Evolutionary conservation across 1,140 invertebrate species (phyloP), one percentile per base, ranked within the genome.

Genomic region (Zaprionus africanus): DNA sequence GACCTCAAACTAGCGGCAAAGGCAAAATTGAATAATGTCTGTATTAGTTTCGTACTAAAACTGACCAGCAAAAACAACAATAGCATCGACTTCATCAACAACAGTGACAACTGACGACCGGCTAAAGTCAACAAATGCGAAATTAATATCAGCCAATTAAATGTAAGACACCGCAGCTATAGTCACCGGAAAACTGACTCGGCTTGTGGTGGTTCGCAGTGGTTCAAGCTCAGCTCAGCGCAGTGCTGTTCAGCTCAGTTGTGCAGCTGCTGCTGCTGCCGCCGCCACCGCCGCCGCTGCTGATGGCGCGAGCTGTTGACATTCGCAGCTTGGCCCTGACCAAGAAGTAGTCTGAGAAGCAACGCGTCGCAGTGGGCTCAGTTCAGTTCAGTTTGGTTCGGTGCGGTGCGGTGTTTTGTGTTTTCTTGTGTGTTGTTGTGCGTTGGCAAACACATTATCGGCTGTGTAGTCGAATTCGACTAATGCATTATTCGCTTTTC

Each of bases 281-380:
- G 36, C 36, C 36, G 4, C 36, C 36, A 15, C 36, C 36, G 12
- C 41, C 38, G 38, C 38, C n/a, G 41, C n/a, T 62, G 24, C 38
- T 64, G 19, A 22, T 59, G 68, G 15, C 38, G 31, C 67, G 31
- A 34, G 78, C 78, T 79, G 85, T 85, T 90, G 85, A 90, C 85
- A 90, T 90, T 90, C 85, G 85, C 81, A 63, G 68, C 81, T 85
- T 77, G 85, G 73, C 85, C 85, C 68, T 90, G 85, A 90, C 85
- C 85, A 90, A 90, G 85, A 90, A 90, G 85, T 77, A 77, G 81
- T 77, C 71, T 88, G 60, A 88, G 78, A 75, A 84, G 64, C 78
- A 58, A 58, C 56, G 51, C 77, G 77, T 28, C 63, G 66, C 63
- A 38, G 24, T 41, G 59, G 63, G n/a, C 79, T 69, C 65, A 77